Conservation (phyloP, 2,797 vertebrate genomes). For the Rachycentron canadum region DNA sequence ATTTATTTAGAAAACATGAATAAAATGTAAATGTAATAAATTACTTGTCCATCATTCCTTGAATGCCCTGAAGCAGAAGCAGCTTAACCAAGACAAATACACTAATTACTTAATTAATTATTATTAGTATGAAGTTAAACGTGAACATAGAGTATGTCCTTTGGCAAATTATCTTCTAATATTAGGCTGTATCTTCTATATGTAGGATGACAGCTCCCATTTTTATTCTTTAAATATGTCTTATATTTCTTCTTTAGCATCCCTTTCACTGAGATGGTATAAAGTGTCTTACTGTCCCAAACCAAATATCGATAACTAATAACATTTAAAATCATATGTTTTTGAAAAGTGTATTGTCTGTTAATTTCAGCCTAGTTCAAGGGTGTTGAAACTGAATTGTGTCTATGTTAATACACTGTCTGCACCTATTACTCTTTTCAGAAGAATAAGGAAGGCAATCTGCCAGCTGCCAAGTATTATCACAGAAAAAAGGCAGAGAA, state of each 20-base stretch:
- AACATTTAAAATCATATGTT: neutral
- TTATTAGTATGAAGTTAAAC: neutral
- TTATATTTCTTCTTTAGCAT: neutral
- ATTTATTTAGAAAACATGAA: neutral
- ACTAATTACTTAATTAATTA: neutral
- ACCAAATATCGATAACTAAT: neutral
- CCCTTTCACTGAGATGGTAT: neutral
- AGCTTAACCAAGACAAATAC: neutral
- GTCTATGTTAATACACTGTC: neutral
- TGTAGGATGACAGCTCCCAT: too few relatives aligned
- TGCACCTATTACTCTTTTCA: neutral
- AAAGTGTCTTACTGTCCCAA: neutral
- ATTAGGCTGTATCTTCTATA: neutral
- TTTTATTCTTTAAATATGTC: neutral
- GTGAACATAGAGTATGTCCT: neutral
- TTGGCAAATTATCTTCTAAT: neutral
- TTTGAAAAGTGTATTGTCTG: neutral
- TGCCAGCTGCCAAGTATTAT: conserved; percentile 22
- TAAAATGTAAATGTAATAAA: neutral
- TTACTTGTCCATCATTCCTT: neutral
- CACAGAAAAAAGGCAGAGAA: conserved; percentile 12
- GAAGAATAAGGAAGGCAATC: neutral
- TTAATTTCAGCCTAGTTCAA: neutral
- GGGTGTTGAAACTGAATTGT: neutral
- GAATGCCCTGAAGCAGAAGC: neutral